These are phyloP conservation scores for Epinotia bilunana DNA, from an alignment of 2,888 invertebrate species.

Conservation along the genomic window DNA sequence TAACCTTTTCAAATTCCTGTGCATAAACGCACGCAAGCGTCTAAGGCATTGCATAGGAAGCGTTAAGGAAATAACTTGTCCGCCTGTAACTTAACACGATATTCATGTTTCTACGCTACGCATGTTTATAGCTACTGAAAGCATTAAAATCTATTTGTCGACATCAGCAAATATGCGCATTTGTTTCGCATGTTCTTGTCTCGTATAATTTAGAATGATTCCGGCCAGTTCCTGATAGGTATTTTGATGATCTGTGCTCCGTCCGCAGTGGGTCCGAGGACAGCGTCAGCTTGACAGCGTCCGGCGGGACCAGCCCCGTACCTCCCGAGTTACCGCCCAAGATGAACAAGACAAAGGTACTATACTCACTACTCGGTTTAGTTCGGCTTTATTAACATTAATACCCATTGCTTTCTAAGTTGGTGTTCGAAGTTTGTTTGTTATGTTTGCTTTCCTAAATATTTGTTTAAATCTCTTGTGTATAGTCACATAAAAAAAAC, in stretches of 20 bases:
- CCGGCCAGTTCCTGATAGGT: constrained; percentile 31
- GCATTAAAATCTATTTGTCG: constrained; percentile 21
- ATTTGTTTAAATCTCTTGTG: too few relatives aligned
- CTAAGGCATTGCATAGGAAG: background rate
- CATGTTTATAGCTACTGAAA: constrained; percentile 9
- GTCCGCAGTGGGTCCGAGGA: constrained; percentile 75
- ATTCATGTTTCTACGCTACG: background rate
- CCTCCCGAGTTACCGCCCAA: constrained; percentile 83
- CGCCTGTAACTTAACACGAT: too few relatives aligned
- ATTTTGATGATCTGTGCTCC: constrained; percentile 11
- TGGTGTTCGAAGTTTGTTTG: too few relatives aligned
- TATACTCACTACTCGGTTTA: background rate
- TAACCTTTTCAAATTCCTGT: background rate
- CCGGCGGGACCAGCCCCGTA: constrained; percentile 80
- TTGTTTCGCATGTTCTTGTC: constrained; percentile 15
- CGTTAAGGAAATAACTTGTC: too few relatives aligned
- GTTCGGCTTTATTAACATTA: background rate
- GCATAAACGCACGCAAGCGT: background rate
- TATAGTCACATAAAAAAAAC: too few relatives aligned
- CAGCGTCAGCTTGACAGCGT: constrained; percentile 72
- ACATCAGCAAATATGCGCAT: constrained; percentile 34
- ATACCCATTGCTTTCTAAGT: background rate
- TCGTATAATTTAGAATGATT: constrained; percentile 37
- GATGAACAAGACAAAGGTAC: constrained; percentile 76
- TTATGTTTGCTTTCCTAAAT: background rate